Evolutionary conservation across 2,888 invertebrate genomes (phyloP).

Genomic region (Allacma fusca): DNA sequence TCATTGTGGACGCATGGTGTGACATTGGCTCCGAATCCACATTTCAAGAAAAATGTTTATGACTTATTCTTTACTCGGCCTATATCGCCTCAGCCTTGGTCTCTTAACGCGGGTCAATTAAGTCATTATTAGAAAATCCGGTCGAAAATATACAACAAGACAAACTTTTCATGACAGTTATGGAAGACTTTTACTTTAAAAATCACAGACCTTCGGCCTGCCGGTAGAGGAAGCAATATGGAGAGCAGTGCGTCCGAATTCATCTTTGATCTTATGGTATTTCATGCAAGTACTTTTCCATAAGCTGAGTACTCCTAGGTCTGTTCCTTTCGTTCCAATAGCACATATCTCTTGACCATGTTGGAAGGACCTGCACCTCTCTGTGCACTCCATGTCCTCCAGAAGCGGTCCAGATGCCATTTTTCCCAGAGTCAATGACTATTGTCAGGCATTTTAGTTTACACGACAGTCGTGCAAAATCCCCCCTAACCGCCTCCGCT

Average conservation of each 20-base stretch:
- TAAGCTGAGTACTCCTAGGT: constrained; percentile 68
- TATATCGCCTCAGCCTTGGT: no score
- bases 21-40: no score
- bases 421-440: not conserved
- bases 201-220: constrained; percentile 20
- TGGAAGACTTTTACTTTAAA: constrained; percentile 44
- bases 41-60: no score
- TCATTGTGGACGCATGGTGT: no score
- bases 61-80: no score
- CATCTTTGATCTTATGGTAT: constrained; percentile 70
- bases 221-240: constrained; percentile 81
- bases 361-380: constrained; percentile 51
- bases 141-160: no score
- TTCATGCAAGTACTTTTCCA: constrained; percentile 71
- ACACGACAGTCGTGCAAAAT: no score
- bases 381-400: constrained; percentile 47
- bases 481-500: no score
- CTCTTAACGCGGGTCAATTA: no score
- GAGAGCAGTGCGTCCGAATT: constrained; percentile 76
- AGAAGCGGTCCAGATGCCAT: not conserved
- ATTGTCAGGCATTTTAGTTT: no score
- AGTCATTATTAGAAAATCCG: no score
- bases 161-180: no score
- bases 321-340: constrained; percentile 62
- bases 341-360: constrained; percentile 63